A percentile compares a stretch with the other conserved stretches of the same genome.
Conservation (phyloP, 2,888 invertebrate genomes). For the Abrostola triplasia region DNA sequence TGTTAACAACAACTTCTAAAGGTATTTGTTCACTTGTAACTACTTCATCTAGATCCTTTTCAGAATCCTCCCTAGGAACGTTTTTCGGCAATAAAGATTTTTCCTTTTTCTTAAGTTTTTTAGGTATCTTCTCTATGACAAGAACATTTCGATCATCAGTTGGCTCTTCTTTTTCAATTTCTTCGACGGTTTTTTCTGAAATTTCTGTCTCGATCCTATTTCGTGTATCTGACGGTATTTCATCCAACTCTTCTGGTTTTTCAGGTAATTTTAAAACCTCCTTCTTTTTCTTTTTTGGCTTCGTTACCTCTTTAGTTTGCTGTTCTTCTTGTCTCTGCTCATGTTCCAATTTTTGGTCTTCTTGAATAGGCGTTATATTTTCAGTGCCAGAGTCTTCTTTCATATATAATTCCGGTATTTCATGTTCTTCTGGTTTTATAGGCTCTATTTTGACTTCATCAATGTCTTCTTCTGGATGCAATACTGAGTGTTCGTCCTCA, state of each 20-base stretch:
- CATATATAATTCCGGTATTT: background rate
- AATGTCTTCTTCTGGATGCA: background rate
- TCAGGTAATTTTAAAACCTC: slow-evolving; percentile 6
- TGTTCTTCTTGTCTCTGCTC: slow-evolving; percentile 9
- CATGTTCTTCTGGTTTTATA: slow-evolving; percentile 1
- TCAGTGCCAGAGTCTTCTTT: slow-evolving; percentile 10
- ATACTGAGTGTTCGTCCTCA: slow-evolving; percentile 13
- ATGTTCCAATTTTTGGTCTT: slow-evolving; percentile 7
- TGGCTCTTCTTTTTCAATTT: slow-evolving; percentile 56
- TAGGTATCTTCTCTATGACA: slow-evolving; percentile 27
- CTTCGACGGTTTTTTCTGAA: slow-evolving; percentile 21
- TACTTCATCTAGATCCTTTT: slow-evolving; percentile 4
- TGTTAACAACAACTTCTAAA: slow-evolving; percentile 18
- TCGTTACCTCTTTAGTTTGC: slow-evolving; percentile 1
- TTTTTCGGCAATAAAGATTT: slow-evolving; percentile 15
- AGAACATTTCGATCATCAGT: slow-evolving; percentile 59
- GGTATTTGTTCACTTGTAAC: slow-evolving; percentile 5
- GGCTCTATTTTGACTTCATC: slow-evolving; percentile 4
- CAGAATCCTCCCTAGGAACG: slow-evolving; percentile 15
- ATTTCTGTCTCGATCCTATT: background rate
- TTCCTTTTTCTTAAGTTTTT: slow-evolving; percentile 44
- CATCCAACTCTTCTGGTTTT: slow-evolving; percentile 7
- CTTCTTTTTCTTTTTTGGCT: slow-evolving; percentile 25
- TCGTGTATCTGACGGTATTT: background rate
- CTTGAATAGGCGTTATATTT: background rate